These are phyloP conservation scores for Panagrolaimus sp. DNA, from an alignment of 1,140 invertebrate genomes.

Conservation along the genomic window DNA sequence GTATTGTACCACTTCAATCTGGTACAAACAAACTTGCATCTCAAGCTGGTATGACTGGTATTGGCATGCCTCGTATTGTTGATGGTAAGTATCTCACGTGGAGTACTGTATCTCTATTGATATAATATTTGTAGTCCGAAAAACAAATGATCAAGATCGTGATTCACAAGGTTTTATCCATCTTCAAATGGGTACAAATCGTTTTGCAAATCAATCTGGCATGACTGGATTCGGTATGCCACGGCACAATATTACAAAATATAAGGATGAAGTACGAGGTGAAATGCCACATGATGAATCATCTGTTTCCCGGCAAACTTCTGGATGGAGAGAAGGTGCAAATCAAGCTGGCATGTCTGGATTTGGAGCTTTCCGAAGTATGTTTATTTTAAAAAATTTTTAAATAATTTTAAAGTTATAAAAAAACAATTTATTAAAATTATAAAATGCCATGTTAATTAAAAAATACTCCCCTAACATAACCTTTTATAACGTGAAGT, in stretches of 20 bases:
- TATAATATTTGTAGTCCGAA: constrained; percentile 43
- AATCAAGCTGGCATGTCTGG: constrained; percentile 56
- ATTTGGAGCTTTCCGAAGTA: constrained; percentile 58
- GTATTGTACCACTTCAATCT: constrained; percentile 57
- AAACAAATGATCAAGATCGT: constrained; percentile 55
- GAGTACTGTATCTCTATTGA: not conserved
- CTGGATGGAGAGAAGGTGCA: constrained; percentile 57
- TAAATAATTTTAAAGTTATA: no score
- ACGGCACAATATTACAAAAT: constrained; percentile 56
- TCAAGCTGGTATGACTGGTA: constrained; percentile 57
- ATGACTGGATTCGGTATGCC: constrained; percentile 59
- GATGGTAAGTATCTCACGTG: constrained; percentile 36
- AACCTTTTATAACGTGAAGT: no score
- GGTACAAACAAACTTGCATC: constrained; percentile 56
- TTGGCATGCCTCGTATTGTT: constrained; percentile 58
- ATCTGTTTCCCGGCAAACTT: constrained; percentile 48
- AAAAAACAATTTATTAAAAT: no score
- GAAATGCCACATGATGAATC: constrained; percentile 58
- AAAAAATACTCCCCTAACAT: no score
- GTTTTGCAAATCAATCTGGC: constrained; percentile 55
- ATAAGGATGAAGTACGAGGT: constrained; percentile 56
- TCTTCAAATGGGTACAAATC: constrained; percentile 56
- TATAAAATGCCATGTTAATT: no score
- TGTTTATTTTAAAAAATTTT: no score
- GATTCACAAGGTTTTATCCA: constrained; percentile 58